Percentiles rank a stretch among this genome's conserved stretches.
Conservation (phyloP, 1,140 invertebrate species). For the Drosophila kikkawai region DNA sequence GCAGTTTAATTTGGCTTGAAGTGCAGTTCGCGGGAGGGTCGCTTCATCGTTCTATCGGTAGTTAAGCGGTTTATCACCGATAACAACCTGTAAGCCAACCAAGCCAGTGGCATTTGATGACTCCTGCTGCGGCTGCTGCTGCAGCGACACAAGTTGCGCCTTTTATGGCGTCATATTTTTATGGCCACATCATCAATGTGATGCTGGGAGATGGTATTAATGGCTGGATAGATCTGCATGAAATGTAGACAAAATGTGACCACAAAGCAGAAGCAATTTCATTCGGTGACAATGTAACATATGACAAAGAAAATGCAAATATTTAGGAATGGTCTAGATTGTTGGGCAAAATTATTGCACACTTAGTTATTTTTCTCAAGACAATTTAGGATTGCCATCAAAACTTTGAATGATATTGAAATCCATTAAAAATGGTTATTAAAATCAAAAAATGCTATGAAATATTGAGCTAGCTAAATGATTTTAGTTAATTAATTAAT, state of each 20-base stretch:
- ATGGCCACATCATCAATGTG: slow-evolving; percentile 30
- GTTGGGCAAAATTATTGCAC: background rate
- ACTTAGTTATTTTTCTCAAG: background rate
- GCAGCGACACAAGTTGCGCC: slow-evolving; percentile 25
- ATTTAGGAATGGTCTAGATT: background rate
- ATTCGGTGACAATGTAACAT: slow-evolving; percentile 9
- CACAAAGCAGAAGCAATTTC: slow-evolving; percentile 9
- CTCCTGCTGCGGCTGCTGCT: slow-evolving; percentile 5
- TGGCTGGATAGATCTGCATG: slow-evolving; percentile 15
- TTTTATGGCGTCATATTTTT: slow-evolving; percentile 52
- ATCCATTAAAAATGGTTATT: too few relatives aligned
- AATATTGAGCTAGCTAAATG: too few relatives aligned
- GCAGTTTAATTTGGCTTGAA: slow-evolving; percentile 51
- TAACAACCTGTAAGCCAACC: slow-evolving; percentile 47
- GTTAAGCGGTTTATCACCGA: slow-evolving; percentile 54
- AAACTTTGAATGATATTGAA: too few relatives aligned
- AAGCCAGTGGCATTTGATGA: slow-evolving; percentile 32
- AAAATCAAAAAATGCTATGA: too few relatives aligned
- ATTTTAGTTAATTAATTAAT: too few relatives aligned
- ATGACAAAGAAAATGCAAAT: background rate
- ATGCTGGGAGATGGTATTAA: slow-evolving; percentile 25
- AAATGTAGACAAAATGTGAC: slow-evolving; percentile 22
- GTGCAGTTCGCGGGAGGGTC: slow-evolving; percentile 26
- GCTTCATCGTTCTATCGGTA: slow-evolving; percentile 36
- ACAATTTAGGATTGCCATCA: too few relatives aligned